Base-by-base conservation (phyloP, 2,113 vertebrate genomes). In the Hassar affinis region DNA sequence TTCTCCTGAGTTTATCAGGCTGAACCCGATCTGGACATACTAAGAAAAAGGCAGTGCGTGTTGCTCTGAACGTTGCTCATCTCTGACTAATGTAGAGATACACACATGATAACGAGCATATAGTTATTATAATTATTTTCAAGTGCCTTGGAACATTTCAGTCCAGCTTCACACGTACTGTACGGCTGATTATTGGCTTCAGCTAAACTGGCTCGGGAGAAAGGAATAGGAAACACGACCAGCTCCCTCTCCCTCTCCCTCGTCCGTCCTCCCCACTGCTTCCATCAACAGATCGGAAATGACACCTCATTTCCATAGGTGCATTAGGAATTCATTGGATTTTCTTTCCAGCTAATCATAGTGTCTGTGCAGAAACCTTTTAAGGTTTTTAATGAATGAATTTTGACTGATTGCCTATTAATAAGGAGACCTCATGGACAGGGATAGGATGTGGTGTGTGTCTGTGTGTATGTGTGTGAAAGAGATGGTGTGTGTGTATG, bases 391-490 rank as follows among this genome's bases (percentile, higher is more conserved):
- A 99, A 98, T 98, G 98, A 98, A 99, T 99, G 97, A 98, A 96
- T 98, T 98, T 97, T 98, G 97, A 98, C 97, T 99, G 98, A 99
- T 98, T 98, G 96, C 97, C 97, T 97, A 99, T 99, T 99, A 99
- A 99, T 99, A 99, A 97, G 97, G 96, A 98, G 96, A 97, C 96
- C 96, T 97, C 95, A 96, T 96, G 96, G 98, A 97, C 97, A 97
- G 96, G 95, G 94, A 86, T 85, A 69, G 90, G 90, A 89, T 88
- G 86, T 89, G 89, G 89, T 90, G 91, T 89, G 88, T 86, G 90
- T 82, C 89, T 91, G 91, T 91, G 89, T 90, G 91, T 90, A 90
- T 90, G 90, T 90, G 90, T 69, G 88, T 88, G 89, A 89, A 88
- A 85, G 86, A 9, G 86, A 86, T 10, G 87, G 82, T 62, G 83